phyloP scores from a whole-genome alignment of 2,113 vertebrate species.

The Alligator sinensis region DNA sequence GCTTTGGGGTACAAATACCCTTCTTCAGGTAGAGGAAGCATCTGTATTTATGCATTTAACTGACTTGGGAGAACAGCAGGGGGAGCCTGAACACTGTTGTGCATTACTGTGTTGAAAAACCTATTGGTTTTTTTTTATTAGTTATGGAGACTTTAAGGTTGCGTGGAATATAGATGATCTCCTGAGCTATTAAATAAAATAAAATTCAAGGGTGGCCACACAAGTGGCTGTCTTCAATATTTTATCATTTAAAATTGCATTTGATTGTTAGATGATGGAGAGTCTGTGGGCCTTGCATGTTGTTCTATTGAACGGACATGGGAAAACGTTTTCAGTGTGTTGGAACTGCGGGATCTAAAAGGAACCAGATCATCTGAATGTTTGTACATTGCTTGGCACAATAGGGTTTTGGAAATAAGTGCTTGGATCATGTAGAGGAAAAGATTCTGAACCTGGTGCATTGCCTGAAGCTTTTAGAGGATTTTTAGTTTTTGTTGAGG shows the following conservation, averaged over 20 bases:
- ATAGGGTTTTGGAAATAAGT: background rate
- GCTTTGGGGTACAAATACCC: too few species aligned
- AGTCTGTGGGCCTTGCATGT: background rate
- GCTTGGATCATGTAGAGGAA: background rate
- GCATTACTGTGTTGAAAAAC: background rate
- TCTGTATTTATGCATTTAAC: background rate
- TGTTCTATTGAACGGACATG: background rate
- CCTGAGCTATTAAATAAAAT: background rate
- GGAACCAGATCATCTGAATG: background rate
- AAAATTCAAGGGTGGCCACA: background rate
- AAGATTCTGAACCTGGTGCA: background rate
- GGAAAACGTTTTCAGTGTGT: background rate
- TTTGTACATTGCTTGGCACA: background rate
- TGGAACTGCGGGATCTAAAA: background rate
- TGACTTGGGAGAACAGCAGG: constrained; percentile 49
- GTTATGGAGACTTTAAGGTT: background rate
- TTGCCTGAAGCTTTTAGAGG: background rate
- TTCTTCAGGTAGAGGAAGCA: too few species aligned
- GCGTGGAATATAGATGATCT: background rate
- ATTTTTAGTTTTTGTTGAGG: background rate
- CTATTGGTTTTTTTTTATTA: background rate
- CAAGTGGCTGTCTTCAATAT: background rate
- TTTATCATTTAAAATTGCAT: background rate
- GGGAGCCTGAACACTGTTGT: constrained; percentile 46
- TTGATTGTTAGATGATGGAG: background rate